These are phyloP conservation scores for Xiphorhynchus elegans DNA, from an alignment of 2,113 vertebrate species.

Conservation along the genomic window DNA sequence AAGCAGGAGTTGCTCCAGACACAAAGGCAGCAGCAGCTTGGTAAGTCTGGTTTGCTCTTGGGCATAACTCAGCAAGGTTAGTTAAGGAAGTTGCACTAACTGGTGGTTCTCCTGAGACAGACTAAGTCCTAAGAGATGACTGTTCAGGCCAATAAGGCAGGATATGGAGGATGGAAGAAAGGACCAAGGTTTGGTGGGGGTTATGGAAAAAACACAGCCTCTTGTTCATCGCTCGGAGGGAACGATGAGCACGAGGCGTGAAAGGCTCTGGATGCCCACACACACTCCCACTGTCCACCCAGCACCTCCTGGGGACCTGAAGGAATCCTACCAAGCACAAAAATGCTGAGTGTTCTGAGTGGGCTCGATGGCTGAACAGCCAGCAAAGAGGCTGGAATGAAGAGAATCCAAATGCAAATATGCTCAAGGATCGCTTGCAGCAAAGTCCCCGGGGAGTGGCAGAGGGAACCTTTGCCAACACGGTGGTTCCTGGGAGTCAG, in stretches of 20 bases:
- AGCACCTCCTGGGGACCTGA: background rate
- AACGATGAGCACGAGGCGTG: accelerated
- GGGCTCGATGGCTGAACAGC: background rate
- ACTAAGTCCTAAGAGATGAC: background rate
- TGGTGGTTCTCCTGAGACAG: background rate
- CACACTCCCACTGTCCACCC: background rate
- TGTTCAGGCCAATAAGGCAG: background rate
- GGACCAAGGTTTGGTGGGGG: background rate
- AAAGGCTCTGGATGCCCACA: background rate
- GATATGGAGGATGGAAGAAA: background rate
- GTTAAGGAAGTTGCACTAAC: background rate
- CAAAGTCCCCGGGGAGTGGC: background rate
- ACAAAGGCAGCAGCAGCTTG: background rate
- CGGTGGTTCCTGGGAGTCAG: background rate
- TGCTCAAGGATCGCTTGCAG: background rate
- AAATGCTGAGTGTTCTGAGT: background rate
- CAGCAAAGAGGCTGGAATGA: slow-evolving; percentile 32
- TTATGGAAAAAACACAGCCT: background rate
- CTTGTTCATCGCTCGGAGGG: background rate
- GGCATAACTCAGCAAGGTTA: background rate
- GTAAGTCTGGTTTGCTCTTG: background rate
- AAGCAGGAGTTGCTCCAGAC: background rate
- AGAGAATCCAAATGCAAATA: background rate
- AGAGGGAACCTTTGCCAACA: background rate
- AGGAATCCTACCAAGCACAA: background rate